Evolutionary conservation across 2,888 invertebrate species (phyloP).

Genomic region (Ashinkailepas kermadecensis): DNA sequence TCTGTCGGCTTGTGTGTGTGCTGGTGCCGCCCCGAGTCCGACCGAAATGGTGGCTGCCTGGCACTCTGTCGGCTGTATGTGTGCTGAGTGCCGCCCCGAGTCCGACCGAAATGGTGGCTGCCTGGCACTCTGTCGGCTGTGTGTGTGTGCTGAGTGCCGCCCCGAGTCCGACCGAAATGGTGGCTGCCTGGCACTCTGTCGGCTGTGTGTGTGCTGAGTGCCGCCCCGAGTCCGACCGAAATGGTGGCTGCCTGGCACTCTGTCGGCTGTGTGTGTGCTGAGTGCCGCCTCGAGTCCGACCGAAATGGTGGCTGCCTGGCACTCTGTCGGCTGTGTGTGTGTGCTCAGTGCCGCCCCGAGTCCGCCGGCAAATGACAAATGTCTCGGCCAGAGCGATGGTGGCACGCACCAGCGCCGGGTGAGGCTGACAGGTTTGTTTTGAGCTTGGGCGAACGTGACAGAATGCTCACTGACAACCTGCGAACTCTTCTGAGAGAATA

Average conservation of each 20-base stretch:
- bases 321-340: neutral
- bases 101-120: neutral
- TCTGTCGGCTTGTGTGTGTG: neutral
- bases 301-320: neutral
- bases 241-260: neutral
- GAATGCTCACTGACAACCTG: too few species aligned
- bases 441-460: too few species aligned
- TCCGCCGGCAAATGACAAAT: too few species aligned
- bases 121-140: neutral
- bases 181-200: neutral
- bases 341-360: neutral
- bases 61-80: neutral
- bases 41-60: neutral
- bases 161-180: neutral
- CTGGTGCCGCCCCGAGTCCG: too few species aligned
- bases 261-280: neutral
- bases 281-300: neutral
- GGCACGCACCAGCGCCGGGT: too few species aligned
- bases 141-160: neutral
- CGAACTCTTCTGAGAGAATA: too few species aligned
- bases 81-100: neutral
- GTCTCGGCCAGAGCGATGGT: too few species aligned
- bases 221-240: neutral
- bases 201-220: neutral
- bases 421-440: too few species aligned